phyloP scores from a whole-genome alignment of 2,888 invertebrate genomes.

The Troides oblongomaculatus region DNA sequence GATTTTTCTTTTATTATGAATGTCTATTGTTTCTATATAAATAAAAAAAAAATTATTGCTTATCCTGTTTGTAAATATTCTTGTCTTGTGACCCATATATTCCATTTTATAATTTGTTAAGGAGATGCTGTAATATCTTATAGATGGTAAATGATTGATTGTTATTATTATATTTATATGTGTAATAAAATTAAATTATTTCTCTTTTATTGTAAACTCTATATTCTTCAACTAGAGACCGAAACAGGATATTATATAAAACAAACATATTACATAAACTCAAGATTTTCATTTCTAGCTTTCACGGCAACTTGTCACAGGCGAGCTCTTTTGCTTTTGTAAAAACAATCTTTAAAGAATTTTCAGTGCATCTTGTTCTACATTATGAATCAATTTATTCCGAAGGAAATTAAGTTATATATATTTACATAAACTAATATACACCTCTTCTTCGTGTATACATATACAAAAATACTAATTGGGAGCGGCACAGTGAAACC shows the following conservation, averaged over 20 bases:
- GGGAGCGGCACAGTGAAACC: no score
- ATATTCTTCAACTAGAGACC: not conserved
- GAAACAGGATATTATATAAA: not conserved
- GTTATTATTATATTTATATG: no score
- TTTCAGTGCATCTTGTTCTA: not conserved
- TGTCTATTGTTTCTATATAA: no score
- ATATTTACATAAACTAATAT: not conserved
- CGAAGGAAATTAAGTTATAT: not conserved
- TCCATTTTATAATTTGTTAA: no score
- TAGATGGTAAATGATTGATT: no score
- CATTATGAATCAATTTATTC: not conserved
- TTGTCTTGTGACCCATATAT: no score
- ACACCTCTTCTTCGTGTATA: no score
- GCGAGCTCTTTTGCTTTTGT: not conserved
- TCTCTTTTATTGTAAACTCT: not conserved
- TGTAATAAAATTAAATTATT: not conserved
- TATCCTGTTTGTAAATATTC: no score
- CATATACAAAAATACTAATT: no score
- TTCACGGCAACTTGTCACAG: not conserved
- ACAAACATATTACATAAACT: slow-evolving; percentile 3
- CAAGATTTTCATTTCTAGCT: not conserved
- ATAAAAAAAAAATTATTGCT: no score
- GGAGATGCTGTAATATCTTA: no score
- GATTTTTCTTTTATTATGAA: no score
- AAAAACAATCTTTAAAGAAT: not conserved